Conservation (phyloP, 2,797 vertebrate species). For the Stomatorhinus walkeri region DNA sequence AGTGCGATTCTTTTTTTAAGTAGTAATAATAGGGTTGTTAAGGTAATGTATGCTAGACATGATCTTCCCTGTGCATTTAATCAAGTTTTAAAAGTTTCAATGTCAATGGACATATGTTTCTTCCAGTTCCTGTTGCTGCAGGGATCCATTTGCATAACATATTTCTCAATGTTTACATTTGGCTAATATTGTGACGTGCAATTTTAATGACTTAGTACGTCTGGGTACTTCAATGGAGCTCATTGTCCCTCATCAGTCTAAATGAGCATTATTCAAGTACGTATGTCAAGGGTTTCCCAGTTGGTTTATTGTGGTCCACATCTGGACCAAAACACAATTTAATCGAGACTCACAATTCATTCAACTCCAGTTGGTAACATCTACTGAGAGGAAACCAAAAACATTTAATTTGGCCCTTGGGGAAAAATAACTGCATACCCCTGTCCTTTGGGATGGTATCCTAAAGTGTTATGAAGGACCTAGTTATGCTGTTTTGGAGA, state of each 20-base stretch:
- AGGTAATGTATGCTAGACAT: not conserved
- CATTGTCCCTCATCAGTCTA: not conserved
- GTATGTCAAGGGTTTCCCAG: not conserved
- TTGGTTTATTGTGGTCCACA: not conserved
- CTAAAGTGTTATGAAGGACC: not conserved
- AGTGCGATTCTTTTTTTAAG: not conserved
- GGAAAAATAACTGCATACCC: not conserved
- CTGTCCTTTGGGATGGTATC: not conserved
- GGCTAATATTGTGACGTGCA: not conserved
- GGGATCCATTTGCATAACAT: not conserved
- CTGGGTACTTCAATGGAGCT: not conserved
- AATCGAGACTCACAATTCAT: not conserved
- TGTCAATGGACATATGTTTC: not conserved
- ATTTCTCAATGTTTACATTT: not conserved
- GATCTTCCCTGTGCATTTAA: not conserved
- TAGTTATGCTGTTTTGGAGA: not conserved
- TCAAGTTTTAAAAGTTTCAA: not conserved
- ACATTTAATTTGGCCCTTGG: not conserved
- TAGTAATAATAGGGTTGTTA: not conserved
- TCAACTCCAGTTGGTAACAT: not conserved
- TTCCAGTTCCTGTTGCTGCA: not conserved
- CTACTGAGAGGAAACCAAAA: not conserved
- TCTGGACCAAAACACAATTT: not conserved
- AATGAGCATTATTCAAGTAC: not conserved
- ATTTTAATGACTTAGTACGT: not conserved